Evolutionary conservation across 2,888 invertebrate genomes (phyloP).

Genomic region (Diaprepes abbreviatus): DNA sequence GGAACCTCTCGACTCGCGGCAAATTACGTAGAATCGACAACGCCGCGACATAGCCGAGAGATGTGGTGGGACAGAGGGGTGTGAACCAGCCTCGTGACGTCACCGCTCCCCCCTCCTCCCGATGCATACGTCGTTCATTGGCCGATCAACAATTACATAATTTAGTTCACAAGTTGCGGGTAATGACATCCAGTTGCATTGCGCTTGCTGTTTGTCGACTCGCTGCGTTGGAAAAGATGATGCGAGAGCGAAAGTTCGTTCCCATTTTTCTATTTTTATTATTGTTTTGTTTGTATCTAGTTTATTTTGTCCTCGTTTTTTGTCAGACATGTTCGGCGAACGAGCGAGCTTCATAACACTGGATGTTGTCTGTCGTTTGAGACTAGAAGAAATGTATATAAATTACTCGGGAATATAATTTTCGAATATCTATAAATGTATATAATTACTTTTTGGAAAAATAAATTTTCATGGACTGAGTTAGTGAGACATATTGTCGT

Average conservation of each 20-base stretch:
- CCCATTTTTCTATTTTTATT: conserved; percentile 40
- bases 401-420: no score
- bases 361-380: no score
- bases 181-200: conserved; percentile 65
- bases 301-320: conserved; percentile 14
- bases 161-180: conserved; percentile 66
- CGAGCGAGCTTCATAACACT: neutral
- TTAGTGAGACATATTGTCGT: no score
- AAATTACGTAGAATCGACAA: conserved; percentile 52
- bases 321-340: neutral
- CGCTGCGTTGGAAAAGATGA: conserved; percentile 33
- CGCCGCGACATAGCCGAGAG: conserved; percentile 40
- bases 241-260: conserved; percentile 47
- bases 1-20: conserved; percentile 1
- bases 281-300: conserved; percentile 37
- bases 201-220: conserved; percentile 32
- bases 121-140: conserved; percentile 67
- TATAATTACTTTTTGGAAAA: no score
- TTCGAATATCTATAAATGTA: no score
- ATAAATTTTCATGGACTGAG: no score
- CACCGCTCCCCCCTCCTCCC: conserved; percentile 45
- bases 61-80: conserved; percentile 45
- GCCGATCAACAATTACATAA: conserved; percentile 66
- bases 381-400: no score
- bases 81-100: conserved; percentile 59